Percentiles rank a stretch among this genome's conserved stretches.
Evolutionary conservation across 2,888 invertebrate genomes (phyloP).

Genomic region (Scaptodrosophila latifasciaeformis): DNA sequence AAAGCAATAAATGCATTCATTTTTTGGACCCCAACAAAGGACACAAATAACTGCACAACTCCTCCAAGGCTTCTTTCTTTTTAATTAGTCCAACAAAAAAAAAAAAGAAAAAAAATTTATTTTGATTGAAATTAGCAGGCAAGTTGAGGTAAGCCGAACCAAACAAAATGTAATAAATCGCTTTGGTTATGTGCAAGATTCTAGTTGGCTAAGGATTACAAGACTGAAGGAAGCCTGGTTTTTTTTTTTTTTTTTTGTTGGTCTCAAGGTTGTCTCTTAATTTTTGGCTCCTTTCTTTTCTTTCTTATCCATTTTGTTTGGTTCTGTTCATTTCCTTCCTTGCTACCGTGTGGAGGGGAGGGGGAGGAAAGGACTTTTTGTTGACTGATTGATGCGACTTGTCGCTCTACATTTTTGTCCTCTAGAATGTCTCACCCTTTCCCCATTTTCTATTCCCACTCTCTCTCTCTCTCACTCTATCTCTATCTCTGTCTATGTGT

Average conservation of each 20-base stretch:
- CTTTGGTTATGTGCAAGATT: too few species aligned
- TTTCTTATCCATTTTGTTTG: neutral
- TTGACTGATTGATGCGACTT: too few species aligned
- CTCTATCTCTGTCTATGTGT: neutral
- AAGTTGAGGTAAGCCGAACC: too few species aligned
- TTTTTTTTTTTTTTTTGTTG: conserved; percentile 7
- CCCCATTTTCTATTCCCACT: neutral
- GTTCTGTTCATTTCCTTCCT: neutral
- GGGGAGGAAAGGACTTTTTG: too few species aligned
- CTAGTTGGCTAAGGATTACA: too few species aligned
- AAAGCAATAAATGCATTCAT: neutral
- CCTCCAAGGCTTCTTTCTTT: too few species aligned
- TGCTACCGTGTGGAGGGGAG: too few species aligned
- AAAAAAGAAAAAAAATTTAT: conserved; percentile 3
- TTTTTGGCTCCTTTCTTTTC: neutral
- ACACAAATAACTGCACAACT: too few species aligned
- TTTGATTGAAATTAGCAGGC: neutral
- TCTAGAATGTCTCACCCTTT: neutral
- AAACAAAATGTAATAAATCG: too few species aligned
- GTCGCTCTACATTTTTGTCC: neutral
- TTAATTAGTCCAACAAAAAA: neutral
- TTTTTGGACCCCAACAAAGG: too few species aligned
- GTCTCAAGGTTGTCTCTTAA: neutral
- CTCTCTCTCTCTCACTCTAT: neutral
- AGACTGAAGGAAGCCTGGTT: too few species aligned